phyloP scores from a whole-genome alignment of 2,888 invertebrate genomes.

The Lissonota sp. region DNA sequence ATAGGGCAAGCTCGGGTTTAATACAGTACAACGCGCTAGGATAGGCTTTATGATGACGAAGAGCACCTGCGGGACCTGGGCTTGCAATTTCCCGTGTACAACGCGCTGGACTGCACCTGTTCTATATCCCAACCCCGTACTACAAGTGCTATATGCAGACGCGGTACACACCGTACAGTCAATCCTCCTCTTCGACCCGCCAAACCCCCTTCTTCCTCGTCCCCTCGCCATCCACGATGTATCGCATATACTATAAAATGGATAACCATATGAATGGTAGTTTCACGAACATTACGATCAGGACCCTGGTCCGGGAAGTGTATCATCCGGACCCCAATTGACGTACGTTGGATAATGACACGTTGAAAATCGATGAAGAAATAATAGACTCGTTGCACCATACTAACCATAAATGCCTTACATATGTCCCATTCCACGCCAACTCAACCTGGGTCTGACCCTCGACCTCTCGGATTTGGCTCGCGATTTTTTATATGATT shows the following conservation, averaged over 20 bases:
- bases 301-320: conserved; percentile 25
- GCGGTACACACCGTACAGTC: conserved; percentile 44
- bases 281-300: conserved; percentile 40
- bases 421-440: no score
- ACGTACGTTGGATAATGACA: conserved; percentile 2
- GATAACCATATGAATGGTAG: conserved; percentile 40
- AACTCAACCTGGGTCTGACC: no score
- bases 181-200: conserved; percentile 21
- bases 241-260: conserved; percentile 38
- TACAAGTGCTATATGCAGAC: conserved; percentile 51
- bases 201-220: conserved; percentile 8
- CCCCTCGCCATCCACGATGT: background rate
- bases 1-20: conserved; percentile 77
- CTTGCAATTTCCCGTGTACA: conserved; percentile 81
- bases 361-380: conserved; percentile 1
- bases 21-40: conserved; percentile 80
- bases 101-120: conserved; percentile 78
- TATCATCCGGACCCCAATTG: conserved; percentile 29
- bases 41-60: conserved; percentile 84
- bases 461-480: no score
- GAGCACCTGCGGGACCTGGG: conserved; percentile 82
- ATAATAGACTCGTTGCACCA: conserved; percentile 1
- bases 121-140: conserved; percentile 65
- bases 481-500: no score
- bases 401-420: no score